Base-by-base conservation (phyloP, 2,797 vertebrate species). In the Sciurus vulgaris region DNA sequence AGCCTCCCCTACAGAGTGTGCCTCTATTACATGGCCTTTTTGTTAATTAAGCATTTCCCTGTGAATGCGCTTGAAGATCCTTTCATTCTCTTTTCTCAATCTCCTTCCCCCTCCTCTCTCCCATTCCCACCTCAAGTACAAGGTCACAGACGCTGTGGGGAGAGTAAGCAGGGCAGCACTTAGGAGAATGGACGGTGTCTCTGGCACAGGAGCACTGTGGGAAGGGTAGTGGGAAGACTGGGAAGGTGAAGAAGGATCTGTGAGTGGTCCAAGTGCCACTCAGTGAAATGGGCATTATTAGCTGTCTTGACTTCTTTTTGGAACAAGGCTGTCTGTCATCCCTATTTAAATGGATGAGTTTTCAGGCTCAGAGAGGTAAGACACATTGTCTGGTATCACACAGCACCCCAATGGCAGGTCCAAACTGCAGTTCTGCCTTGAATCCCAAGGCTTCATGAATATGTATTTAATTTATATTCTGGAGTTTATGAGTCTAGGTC, bases 131-230 rank as follows among this genome's bases (percentile, higher is more conserved):
- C 7, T 41, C 14, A 81, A 10, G 41, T 18, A 13, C 11, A 72
- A 86, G 49, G n/a, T 56, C 41, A 26, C 2, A 63, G 61, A 70
- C 67, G 13, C 63, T 61, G 38, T 49, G 61, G 72, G 38, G 63
- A 7, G n/a, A 78, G 26, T 59, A 17, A 11, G 14, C 4, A 5
- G 1, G 10, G 41, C 26, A 2, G 4, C 4, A 26, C 7, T 0
- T 20, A 1, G 51, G 47, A 22, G 20, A 51, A 24, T 12, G 41
- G n/a, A 17, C 38, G 11, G n/a, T 26, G 7, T 12, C 33, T 69
- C 24, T 72, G 38, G 51, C 2, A 0, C 18, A 33, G 67, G 35
- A 67, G 13, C 28, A 38, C 44, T 59, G 54, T 56, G 54, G 17
- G 18, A 59, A 15, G 30, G 14, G 33, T 6, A 10, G 10, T 38